Evolutionary conservation across 1,140 invertebrate species (phyloP), one percentile per base, ranked within the genome.

Genomic region (Atta colombica): DNA sequence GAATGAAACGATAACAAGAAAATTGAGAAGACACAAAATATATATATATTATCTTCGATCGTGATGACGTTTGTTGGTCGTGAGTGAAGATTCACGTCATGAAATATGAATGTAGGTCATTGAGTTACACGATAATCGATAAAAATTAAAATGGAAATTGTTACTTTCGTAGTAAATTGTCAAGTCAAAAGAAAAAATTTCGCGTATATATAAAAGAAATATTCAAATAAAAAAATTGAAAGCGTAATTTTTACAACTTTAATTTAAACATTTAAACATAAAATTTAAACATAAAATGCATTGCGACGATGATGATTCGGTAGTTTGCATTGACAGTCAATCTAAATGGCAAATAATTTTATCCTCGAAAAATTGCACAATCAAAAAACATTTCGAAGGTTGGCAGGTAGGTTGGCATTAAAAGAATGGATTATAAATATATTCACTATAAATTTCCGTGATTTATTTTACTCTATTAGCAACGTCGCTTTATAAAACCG

Each of bases 321-420:
- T 58, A 31, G 25, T 3, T 31, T 39, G 31, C 1, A 45, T 55
- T 5, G 0, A 63, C 7, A 31, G 1, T 14, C 53, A 87, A 14
- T 49, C 14, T 53, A 77, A 91, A 60, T 91, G 90, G 90, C 87
- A 87, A 31, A 86, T 91, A 51, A 89, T 28, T 63, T 77, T 91
- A 65, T 87, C 45, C 3, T 91, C 90, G 1, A 68, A 85, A 14
- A 75, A 91, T 53, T 91, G 85, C n/a, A 72, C 45, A 10, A 85
- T 91, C 45, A 88, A 55, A 25, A 71, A 87, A 28, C 85, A 89
- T 49, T 78, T 72, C 75, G 39, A 77, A 85, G 81, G 88, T 88
- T 91, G 90, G 90, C 90, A 91, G 90, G 72, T 75, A 25, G 31
- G 77, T 65, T 25, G 10, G 81, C n/a, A 58, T 80, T 80, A 18